These are phyloP conservation scores for Caenorhabditis inopinata DNA, from an alignment of 1,140 invertebrate species.

Conservation along the genomic window DNA sequence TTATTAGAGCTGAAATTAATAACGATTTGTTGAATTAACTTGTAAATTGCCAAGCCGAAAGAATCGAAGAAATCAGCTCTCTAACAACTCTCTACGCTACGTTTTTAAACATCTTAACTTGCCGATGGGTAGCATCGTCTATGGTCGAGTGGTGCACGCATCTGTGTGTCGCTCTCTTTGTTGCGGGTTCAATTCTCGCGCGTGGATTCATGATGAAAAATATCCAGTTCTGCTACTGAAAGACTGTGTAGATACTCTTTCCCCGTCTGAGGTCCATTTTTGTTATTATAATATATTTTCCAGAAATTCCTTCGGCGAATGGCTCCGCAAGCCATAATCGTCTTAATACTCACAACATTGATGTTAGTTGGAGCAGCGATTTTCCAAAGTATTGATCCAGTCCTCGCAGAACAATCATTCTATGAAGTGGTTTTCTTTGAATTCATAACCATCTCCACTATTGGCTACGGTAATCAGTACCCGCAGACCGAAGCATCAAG, in stretches of 20 bases:
- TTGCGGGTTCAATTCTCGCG: conserved; percentile 4
- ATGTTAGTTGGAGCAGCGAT: neutral
- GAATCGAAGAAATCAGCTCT: no score
- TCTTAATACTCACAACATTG: neutral
- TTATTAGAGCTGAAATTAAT: no score
- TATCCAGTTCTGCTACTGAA: conserved; percentile 27
- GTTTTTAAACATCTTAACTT: neutral
- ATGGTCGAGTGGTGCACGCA: neutral
- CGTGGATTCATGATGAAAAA: conserved; percentile 9
- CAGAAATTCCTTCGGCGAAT: neutral
- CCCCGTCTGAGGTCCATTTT: conserved; percentile 15
- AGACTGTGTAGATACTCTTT: neutral
- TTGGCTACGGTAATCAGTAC: conserved; percentile 18
- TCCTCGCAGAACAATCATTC: neutral
- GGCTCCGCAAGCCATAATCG: conserved; percentile 8
- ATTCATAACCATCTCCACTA: conserved; percentile 20
- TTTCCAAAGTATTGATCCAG: conserved; percentile 1
- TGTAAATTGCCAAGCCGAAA: no score
- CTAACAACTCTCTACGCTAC: no score
- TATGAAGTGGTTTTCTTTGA: conserved; percentile 8
- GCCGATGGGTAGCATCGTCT: neutral
- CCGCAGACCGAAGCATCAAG: neutral
- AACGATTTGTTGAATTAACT: no score
- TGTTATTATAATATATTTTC: neutral
- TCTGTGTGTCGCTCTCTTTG: neutral